These are phyloP conservation scores for Bradysia coprophila DNA, from an alignment of 1,140 invertebrate species.

Conservation along the genomic window DNA sequence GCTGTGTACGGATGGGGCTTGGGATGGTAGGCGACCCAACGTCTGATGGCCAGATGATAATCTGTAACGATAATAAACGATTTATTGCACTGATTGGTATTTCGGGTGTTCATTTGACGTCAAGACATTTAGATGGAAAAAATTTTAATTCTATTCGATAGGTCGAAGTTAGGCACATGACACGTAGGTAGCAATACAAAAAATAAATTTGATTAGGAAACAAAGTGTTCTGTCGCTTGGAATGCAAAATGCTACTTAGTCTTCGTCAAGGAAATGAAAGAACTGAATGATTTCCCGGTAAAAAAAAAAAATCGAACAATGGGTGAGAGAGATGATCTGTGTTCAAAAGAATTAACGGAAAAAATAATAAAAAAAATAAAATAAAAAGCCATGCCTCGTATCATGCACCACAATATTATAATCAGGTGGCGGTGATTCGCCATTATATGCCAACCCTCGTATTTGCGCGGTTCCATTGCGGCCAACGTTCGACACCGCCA, in stretches of 20 bases:
- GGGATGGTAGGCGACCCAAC: constrained; percentile 27
- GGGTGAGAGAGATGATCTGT: neutral
- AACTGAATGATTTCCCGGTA: neutral
- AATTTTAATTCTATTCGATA: too few relatives aligned
- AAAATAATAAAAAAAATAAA: constrained; percentile 5
- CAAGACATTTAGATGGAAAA: too few relatives aligned
- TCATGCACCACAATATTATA: constrained; percentile 26
- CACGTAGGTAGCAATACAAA: too few relatives aligned
- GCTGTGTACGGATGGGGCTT: constrained; percentile 18
- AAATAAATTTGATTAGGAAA: too few relatives aligned
- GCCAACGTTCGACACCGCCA: constrained; percentile 4
- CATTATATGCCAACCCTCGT: constrained; percentile 21
- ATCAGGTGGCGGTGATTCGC: constrained; percentile 18
- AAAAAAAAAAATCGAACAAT: neutral
- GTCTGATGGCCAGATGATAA: constrained; percentile 24
- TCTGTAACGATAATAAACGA: neutral
- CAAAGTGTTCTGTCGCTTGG: too few relatives aligned
- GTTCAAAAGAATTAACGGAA: too few relatives aligned
- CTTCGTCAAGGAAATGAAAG: neutral
- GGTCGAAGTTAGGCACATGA: too few relatives aligned
- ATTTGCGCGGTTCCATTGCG: constrained; percentile 15
- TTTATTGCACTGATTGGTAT: neutral
- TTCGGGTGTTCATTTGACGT: too few relatives aligned
- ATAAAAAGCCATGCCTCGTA: constrained; percentile 23
- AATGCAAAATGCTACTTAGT: too few relatives aligned